Conservation (phyloP, 2,888 invertebrate species). For the Ornithoptera alexandrae region DNA sequence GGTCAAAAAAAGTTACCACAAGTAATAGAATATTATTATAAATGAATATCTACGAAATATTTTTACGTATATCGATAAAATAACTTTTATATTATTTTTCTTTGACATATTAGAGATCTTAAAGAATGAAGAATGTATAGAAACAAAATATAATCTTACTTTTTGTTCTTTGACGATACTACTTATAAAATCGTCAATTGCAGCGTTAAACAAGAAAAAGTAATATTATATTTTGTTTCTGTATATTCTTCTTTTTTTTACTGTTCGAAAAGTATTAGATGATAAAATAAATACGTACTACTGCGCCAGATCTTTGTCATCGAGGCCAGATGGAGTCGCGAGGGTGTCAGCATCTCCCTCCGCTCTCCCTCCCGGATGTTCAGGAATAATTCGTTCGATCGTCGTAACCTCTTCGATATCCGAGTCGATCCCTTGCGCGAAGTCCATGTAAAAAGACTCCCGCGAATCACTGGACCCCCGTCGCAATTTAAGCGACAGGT, state of each 20-base stretch:
- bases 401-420: slow-evolving; percentile 93
- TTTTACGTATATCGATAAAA: background rate
- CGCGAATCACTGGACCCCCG: slow-evolving; percentile 92
- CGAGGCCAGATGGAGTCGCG: slow-evolving; percentile 74
- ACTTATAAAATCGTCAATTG: background rate
- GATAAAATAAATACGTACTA: slow-evolving; percentile 54
- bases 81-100: background rate
- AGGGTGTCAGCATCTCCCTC: slow-evolving; percentile 74
- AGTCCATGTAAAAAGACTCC: slow-evolving; percentile 94
- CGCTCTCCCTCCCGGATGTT: slow-evolving; percentile 68
- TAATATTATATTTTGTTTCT: too few species aligned
- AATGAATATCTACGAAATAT: background rate
- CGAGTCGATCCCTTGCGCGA: slow-evolving; percentile 93
- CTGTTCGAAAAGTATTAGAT: too few species aligned
- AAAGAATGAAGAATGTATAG: background rate
- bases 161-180: background rate
- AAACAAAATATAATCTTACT: too few species aligned
- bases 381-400: slow-evolving; percentile 79
- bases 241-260: too few species aligned
- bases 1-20: background rate
- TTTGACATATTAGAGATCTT: background rate
- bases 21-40: background rate
- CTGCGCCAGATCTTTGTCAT: slow-evolving; percentile 73
- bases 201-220: too few species aligned
- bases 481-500: slow-evolving; percentile 90